Conservation (phyloP, 2,113 vertebrate genomes). For the Isurus oxyrinchus region DNA sequence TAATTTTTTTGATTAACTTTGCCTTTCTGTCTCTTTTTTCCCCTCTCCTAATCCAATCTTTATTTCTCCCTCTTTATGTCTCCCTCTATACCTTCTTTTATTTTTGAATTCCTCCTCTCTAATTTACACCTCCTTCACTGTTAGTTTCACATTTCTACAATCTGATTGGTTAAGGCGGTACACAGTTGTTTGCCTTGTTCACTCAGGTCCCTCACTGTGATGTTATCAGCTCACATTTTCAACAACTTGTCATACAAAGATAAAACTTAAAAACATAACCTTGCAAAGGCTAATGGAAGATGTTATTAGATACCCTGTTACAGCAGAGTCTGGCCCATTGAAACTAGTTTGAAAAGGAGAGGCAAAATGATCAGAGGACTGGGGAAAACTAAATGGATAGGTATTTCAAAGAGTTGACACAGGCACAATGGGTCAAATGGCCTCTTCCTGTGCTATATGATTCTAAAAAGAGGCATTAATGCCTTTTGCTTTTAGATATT, state of each 20-base stretch:
- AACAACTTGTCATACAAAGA: not conserved
- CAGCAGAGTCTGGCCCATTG: not conserved
- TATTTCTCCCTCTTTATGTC: not conserved
- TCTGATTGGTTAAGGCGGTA: no score
- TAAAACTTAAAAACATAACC: not conserved
- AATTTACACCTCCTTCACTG: not conserved
- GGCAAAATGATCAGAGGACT: not conserved
- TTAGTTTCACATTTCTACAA: not conserved
- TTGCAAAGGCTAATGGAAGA: not conserved
- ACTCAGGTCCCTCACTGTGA: not conserved
- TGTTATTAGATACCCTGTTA: not conserved
- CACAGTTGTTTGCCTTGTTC: not conserved
- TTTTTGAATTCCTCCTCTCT: not conserved
- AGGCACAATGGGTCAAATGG: not conserved
- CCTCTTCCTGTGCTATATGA: not conserved
- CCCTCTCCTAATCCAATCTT: not conserved
- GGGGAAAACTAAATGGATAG: not conserved
- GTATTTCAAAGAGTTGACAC: not conserved
- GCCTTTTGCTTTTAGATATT: not conserved
- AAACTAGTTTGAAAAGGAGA: not conserved
- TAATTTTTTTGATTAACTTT: not conserved
- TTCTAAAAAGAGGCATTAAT: not conserved
- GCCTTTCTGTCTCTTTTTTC: not conserved
- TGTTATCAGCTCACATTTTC: not conserved
- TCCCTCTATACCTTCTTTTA: not conserved